Evolutionary conservation across 2,113 vertebrate genomes (phyloP), one percentile per base, ranked within the genome.

Genomic region (Syrmaticus mikado): DNA sequence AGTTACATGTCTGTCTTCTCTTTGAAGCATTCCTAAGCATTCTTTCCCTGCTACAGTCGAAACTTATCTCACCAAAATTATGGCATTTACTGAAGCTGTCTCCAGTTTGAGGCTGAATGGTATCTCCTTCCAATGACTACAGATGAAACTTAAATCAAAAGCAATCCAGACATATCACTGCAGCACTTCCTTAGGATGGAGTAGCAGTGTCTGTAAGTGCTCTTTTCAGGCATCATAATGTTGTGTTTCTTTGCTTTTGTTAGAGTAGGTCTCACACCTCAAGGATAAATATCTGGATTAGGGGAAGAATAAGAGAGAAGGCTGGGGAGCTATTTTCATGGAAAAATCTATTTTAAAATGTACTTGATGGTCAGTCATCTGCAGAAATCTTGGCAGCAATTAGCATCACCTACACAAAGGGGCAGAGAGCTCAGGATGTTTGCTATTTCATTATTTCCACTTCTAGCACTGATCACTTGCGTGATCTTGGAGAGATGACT

Each of bases 81-180:
- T 46, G 53, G 12, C 16, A 82, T 71, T 81, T 82, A 66, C 28
- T 48, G 22, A 52, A 82, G 8, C 22, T 65, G 28, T 41, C 34
- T 82, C 50, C 28, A n/a, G 4, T 74, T 25, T 36, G 50, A 74
- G 61, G 13, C 55, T 64, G 32, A 67, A 34, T 28, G 0, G 2
- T 70, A 65, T 66, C 55, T 73, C 20, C 36, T 70, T 77, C 50
- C 65, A 71, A 32, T 70, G 82, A 62, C 78, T 74, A 78, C 19
- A 81, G 55, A 46, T 11, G 41, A 93, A 87, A 66, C 36, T 70
- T 15, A 43, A 36, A 57, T 46, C 30, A 62, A 87, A 78, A 89
- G 9, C 25, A 66, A 91, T 32, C 25, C 55, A 93, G 68, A 52
- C 13, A 61, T 38, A 18, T 84, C 40, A 11, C n/a, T 46, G 50